These are phyloP conservation scores for Heliconius ethilla DNA, from an alignment of 2,888 invertebrate genomes.

Conservation along the genomic window DNA sequence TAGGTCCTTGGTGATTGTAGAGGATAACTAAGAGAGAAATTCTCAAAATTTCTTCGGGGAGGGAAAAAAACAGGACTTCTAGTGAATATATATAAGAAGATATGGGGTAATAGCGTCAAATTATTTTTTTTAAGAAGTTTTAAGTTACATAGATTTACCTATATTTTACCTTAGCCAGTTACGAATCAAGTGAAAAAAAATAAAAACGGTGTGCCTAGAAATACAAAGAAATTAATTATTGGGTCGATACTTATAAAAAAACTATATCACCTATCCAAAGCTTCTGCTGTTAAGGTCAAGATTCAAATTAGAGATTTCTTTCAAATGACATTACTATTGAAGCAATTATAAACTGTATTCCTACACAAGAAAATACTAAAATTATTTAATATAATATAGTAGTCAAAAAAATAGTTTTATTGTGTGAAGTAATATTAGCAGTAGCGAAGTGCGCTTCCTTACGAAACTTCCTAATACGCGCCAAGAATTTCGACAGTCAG, in stretches of 20 bases:
- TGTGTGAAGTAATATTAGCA: slow-evolving; percentile 31
- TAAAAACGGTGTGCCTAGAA: neutral
- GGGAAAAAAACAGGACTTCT: too few species aligned
- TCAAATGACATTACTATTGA: neutral
- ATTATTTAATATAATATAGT: neutral
- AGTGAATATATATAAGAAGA: too few species aligned
- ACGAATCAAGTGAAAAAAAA: neutral
- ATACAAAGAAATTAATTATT: neutral
- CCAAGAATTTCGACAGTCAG: slow-evolving; percentile 45
- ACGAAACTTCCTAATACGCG: slow-evolving; percentile 51
- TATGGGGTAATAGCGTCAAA: too few species aligned
- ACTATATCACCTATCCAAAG: neutral
- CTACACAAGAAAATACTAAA: neutral
- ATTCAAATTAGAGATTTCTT: neutral
- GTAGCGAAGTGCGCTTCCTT: slow-evolving; percentile 39
- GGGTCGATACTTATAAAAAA: neutral
- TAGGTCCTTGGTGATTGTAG: too few species aligned
- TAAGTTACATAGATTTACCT: too few species aligned
- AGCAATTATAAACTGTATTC: neutral
- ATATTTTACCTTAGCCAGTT: too few species aligned
- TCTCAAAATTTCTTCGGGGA: too few species aligned
- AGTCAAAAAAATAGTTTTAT: neutral
- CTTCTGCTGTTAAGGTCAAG: neutral
- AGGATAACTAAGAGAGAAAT: too few species aligned
- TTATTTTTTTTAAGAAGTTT: too few species aligned